Base-by-base conservation (phyloP, 2,888 invertebrate species). In the Oligia fasciuncula region DNA sequence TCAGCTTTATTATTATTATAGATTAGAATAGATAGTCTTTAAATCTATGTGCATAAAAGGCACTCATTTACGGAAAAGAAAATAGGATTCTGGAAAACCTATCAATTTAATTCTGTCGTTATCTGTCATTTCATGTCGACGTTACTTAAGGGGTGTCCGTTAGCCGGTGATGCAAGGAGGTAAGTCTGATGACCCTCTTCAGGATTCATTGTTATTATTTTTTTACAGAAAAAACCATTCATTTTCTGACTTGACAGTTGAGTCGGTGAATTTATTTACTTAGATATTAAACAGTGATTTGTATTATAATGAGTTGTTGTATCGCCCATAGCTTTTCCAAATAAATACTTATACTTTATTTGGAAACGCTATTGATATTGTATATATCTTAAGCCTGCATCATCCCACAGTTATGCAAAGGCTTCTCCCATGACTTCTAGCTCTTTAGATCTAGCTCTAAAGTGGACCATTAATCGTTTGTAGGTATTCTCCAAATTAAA, bases 51-150 rank as follows among this genome's bases (percentile, higher is more conserved):
- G 60, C 19, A 14, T 29, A 69, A 63, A 51, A 60, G 2, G 1
- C 40, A 49, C 49, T 62, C 8, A 19, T 60, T 49, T 49, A 13
- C 4, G n/a, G 43, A 66, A 78, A 73, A n/a, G n/a, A n/a, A 77
- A 77, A 17, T 43, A 40, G 9, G 13, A 19, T 67, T 46, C 35
- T n/a, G 54, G 14, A 40, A 40, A 62, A 11, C 29, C 49, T n/a
- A 51, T 51, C 51, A 43, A 79, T 57, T 73, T 43, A 54, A 46
- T 77, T 51, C 29, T 62, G 68, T n/a, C 69, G 23, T 62, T 60
- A 57, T 49, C 17, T 40, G 35, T 23, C 40, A 79, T 72, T 78
- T 65, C n/a, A 65, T 65, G 46, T 40, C 23, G 14, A 40, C 23
- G 23, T 66, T 65, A 65, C 66, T 78, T 49, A 49, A 9, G 49